Percentiles rank a stretch among this genome's conserved stretches.
These are phyloP conservation scores for Scelioninae gen. 2 DNA, from an alignment of 2,888 invertebrate genomes.

Conservation along the genomic window DNA sequence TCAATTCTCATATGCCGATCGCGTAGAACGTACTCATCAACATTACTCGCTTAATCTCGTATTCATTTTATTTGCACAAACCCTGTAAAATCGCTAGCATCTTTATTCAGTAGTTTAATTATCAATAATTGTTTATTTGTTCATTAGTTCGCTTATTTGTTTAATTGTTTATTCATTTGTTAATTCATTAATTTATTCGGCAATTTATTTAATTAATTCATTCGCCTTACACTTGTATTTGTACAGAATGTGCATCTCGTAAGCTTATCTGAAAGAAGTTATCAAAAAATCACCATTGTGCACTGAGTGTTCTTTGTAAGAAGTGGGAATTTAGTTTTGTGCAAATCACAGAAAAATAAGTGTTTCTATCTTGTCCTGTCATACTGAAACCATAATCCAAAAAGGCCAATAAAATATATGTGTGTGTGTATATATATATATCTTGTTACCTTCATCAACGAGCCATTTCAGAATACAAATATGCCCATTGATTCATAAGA, in stretches of 20 bases:
- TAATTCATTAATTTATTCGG: no score
- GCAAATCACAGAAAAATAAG: slow-evolving; percentile 1
- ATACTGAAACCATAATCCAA: slow-evolving; percentile 4
- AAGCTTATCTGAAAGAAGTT: slow-evolving; percentile 11
- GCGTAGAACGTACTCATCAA: slow-evolving; percentile 2
- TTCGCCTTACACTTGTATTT: slow-evolving; percentile 1
- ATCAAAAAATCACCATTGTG: slow-evolving; percentile 12
- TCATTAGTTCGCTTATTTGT: no score
- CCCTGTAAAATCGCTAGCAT: slow-evolving; percentile 27
- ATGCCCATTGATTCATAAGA: slow-evolving; percentile 26
- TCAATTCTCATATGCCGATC: not conserved
- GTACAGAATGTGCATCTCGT: slow-evolving; percentile 16
- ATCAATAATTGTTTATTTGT: slow-evolving; percentile 1
- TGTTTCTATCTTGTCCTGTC: slow-evolving; percentile 4
- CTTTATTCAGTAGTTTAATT: not conserved
- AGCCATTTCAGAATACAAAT: slow-evolving; percentile 6
- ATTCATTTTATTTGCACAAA: slow-evolving; percentile 17
- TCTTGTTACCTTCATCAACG: not conserved
- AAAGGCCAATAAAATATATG: slow-evolving; percentile 7
- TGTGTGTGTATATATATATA: no score
- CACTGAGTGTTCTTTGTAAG: not conserved
- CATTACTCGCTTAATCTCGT: not conserved
- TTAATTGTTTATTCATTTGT: no score
- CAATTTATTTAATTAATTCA: no score
- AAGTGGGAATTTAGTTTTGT: slow-evolving; percentile 2